Conservation (phyloP, 2,113 vertebrate genomes). For the Rousettus leschenaultii region DNA sequence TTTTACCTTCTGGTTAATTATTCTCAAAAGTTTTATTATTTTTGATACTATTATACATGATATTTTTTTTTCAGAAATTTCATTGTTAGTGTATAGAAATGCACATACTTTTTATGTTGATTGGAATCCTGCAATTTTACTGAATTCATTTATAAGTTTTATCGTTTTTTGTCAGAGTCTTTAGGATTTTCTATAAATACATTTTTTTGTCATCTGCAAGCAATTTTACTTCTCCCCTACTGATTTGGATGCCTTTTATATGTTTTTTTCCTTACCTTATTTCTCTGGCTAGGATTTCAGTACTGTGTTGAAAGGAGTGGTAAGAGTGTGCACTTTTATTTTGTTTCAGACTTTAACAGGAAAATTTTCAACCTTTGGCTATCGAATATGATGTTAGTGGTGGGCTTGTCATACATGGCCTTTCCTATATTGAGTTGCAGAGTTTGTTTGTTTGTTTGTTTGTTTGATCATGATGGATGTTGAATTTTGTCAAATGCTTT, state of each 20-base stretch:
- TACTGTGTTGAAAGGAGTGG: background rate
- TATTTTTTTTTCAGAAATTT: background rate
- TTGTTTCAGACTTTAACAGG: background rate
- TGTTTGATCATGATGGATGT: no score
- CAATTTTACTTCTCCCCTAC: background rate
- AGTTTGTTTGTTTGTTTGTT: no score
- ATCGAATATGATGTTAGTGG: background rate
- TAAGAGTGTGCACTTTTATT: background rate
- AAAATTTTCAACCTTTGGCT: background rate
- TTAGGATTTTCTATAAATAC: background rate
- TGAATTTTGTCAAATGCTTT: no score
- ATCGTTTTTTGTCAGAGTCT: background rate
- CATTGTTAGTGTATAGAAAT: background rate
- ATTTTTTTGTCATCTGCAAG: background rate
- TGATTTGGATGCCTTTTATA: background rate
- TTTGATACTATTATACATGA: background rate
- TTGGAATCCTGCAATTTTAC: background rate
- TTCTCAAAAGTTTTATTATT: background rate
- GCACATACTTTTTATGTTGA: background rate
- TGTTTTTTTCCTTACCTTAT: background rate
- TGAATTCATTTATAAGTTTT: background rate
- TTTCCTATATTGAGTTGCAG: background rate
- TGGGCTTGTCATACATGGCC: background rate
- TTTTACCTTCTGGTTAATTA: background rate
- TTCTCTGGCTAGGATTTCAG: background rate